These are phyloP conservation scores for Rafetus swinhoei DNA, from an alignment of 2,113 vertebrate genomes.

Conservation along the genomic window DNA sequence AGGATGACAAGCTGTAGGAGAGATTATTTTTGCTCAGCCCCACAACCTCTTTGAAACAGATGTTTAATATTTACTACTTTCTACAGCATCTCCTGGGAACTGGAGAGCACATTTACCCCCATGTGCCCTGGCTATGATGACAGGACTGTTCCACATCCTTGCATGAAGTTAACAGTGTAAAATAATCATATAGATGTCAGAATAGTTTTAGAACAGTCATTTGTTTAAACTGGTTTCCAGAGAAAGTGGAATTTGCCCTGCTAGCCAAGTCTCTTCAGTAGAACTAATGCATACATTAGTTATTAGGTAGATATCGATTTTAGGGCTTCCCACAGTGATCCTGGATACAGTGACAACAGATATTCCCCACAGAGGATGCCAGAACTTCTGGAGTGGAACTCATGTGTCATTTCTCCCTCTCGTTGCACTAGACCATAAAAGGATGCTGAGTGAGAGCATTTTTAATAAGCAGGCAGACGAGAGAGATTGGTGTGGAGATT, in stretches of 20 bases:
- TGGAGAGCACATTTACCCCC: not conserved
- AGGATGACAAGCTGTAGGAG: not conserved
- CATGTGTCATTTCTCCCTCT: not conserved
- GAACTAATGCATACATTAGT: not conserved
- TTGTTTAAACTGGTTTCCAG: not conserved
- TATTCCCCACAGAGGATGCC: not conserved
- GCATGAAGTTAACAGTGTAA: not conserved
- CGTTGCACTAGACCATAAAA: not conserved
- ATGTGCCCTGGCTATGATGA: not conserved
- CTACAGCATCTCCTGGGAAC: not conserved
- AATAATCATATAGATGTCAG: not conserved
- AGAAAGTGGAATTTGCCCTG: rapidly evolving
- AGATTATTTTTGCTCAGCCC: not conserved
- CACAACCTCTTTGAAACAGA: not conserved
- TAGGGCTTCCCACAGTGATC: not conserved
- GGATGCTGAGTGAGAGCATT: not conserved
- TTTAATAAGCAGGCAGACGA: not conserved
- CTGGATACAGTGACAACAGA: not conserved
- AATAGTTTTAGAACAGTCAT: not conserved
- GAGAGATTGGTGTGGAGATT: not conserved
- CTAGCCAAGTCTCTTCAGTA: not conserved
- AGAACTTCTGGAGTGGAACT: not conserved
- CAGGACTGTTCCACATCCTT: not conserved
- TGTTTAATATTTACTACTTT: not conserved
- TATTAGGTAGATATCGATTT: not conserved